Conservation (phyloP, 2,888 invertebrate species). For the Nemurella pictetii region DNA sequence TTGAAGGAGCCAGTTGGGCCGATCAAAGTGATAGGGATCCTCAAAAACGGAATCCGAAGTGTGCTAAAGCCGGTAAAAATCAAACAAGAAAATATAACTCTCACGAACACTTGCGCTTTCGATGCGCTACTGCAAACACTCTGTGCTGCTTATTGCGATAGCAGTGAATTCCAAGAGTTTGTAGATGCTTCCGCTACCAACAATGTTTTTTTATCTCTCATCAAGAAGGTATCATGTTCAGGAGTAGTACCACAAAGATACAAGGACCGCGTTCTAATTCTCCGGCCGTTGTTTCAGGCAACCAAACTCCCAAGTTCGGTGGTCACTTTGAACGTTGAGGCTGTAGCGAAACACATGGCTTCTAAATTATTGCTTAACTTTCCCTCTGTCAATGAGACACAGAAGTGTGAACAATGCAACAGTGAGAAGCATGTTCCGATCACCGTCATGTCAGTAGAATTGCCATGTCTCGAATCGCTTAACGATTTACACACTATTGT, state of each 20-base stretch:
- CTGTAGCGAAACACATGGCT: no score
- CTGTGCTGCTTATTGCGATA: slow-evolving; percentile 33
- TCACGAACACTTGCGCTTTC: slow-evolving; percentile 35
- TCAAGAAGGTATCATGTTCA: neutral
- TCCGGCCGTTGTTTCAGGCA: no score
- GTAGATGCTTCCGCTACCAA: slow-evolving; percentile 20
- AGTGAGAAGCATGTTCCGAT: no score
- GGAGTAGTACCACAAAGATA: neutral
- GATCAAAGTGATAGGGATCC: slow-evolving; percentile 31
- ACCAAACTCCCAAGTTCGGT: no score
- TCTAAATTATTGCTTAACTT: no score
- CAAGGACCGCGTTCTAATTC: no score
- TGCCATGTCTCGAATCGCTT: no score
- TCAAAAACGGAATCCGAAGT: slow-evolving; percentile 34
- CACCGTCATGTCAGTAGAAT: no score
- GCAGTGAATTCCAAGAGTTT: slow-evolving; percentile 22
- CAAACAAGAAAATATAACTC: slow-evolving; percentile 24
- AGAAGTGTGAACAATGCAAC: no score
- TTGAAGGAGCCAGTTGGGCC: slow-evolving; percentile 11
- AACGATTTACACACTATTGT: no score
- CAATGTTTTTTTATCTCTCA: neutral
- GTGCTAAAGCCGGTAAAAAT: slow-evolving; percentile 33
- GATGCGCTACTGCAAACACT: slow-evolving; percentile 33
- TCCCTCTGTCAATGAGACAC: no score
- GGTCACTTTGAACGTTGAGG: no score